Evolutionary conservation across 2,797 vertebrate genomes (phyloP), one percentile per base, ranked within the genome.

Genomic region (Phoxinus dragarum): DNA sequence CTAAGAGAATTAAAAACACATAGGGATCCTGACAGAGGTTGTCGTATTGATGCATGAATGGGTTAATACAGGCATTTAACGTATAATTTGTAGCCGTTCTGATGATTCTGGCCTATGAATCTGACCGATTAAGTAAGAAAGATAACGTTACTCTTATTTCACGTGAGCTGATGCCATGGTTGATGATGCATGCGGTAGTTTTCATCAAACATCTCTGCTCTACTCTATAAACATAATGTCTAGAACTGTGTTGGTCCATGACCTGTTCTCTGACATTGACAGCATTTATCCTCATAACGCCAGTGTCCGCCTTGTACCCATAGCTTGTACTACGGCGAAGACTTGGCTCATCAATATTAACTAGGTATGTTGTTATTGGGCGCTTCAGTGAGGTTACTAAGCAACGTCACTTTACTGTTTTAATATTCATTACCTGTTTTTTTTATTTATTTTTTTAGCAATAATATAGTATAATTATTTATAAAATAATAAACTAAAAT

Each of bases 331-430:
- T 27, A 47, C 40, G 21, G 7, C 0, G 4, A 78, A 61, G 54
- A 78, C n/a, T 78, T 61, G 23, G 38, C 54, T 78, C 36, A 78
- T 77, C 1, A 77, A 44, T 78, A 78, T 78, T 78, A 78, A 78
- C 3, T 10, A 61, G 3, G 54, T 5, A 7, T 6, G 14, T 27
- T 5, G 14, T 17, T 8, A 44, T n/a, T 72, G 40, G 40, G 6
- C 1, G 14, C 34, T 38, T 76, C 34, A 5, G 14, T 36, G 21
- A n/a, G 11, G 52, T 59, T 76, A 76, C 34, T 56, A 76, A 16
- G 52, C 36, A 59, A 77, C 36, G 74, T 61, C 76, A 61, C 23
- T 6, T 3, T 27, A 64, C 54, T 3, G 27, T 17, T 44, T 31
- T 27, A 44, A 31, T 21, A 59, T 64, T 78, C 6, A 42, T 44